These are phyloP conservation scores for Sandelia bainsii DNA, from an alignment of 2,797 vertebrate genomes.

Conservation along the genomic window DNA sequence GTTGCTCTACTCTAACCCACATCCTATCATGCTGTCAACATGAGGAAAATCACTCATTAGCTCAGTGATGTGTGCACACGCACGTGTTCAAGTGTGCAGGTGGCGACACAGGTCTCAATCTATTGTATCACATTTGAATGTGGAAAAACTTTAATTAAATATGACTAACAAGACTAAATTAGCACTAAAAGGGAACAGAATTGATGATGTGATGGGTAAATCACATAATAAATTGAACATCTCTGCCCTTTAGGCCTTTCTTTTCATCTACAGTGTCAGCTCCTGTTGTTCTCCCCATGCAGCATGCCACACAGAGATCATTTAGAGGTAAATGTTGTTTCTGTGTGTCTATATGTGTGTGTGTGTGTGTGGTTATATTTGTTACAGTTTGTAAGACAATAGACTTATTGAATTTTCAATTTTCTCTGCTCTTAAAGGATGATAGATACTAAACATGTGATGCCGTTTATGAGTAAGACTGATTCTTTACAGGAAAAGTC, in stretches of 20 bases:
- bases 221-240: slow-evolving; percentile 44
- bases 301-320: slow-evolving; percentile 12
- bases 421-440: slow-evolving; percentile 25
- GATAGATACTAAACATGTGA: slow-evolving; percentile 41
- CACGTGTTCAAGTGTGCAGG: neutral
- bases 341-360: neutral
- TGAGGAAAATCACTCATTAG: slow-evolving; percentile 69
- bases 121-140: slow-evolving; percentile 48
- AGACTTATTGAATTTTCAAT: slow-evolving; percentile 17
- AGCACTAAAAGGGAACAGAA: slow-evolving; percentile 30
- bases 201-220: slow-evolving; percentile 44
- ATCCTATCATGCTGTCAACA: slow-evolving; percentile 73
- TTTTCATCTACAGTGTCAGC: slow-evolving; percentile 27
- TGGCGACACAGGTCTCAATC: slow-evolving; percentile 20
- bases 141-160: slow-evolving; percentile 41
- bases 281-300: slow-evolving; percentile 16
- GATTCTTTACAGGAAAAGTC: slow-evolving; percentile 3
- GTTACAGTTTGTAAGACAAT: slow-evolving; percentile 24
- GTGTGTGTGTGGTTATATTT: neutral
- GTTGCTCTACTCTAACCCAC: slow-evolving; percentile 66
- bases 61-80: slow-evolving; percentile 21
- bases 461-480: neutral
- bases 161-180: slow-evolving; percentile 35
- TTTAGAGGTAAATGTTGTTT: neutral
- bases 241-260: slow-evolving; percentile 40